Percentiles rank a stretch among this genome's conserved stretches.
phyloP scores from a whole-genome alignment of 2,888 invertebrate species.

The Brassicogethes aeneus region DNA sequence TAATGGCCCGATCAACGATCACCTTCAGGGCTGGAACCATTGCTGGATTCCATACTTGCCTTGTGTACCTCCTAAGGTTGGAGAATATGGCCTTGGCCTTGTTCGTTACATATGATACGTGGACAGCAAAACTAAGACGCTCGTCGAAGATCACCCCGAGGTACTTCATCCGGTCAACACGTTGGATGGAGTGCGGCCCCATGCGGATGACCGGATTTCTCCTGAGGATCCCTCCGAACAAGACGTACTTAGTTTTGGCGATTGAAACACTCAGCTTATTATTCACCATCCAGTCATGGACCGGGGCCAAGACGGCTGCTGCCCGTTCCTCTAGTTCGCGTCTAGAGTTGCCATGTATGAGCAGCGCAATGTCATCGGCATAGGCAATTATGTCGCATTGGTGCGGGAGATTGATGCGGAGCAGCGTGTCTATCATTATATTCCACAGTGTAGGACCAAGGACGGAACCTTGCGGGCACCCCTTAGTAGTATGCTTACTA shows the following conservation, averaged over 20 bases:
- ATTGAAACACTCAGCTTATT: slow-evolving; percentile 3
- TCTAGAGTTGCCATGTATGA: slow-evolving; percentile 1
- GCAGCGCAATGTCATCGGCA: slow-evolving; percentile 1
- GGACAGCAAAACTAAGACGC: not conserved
- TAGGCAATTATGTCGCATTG: not conserved
- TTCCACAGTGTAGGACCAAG: slow-evolving; percentile 6
- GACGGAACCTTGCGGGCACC: slow-evolving; percentile 6
- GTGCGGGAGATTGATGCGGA: not conserved
- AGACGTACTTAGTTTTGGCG: slow-evolving; percentile 2
- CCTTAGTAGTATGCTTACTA: too few species aligned
- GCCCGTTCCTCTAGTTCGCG: not conserved
- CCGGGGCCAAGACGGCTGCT: not conserved
- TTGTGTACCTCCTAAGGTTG: not conserved
- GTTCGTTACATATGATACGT: not conserved
- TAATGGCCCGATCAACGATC: slow-evolving; percentile 2
- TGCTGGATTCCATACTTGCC: not conserved
- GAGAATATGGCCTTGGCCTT: slow-evolving; percentile 1
- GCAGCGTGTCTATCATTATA: slow-evolving; percentile 2
- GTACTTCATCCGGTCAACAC: not conserved
- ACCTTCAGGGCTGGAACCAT: slow-evolving; percentile 1
- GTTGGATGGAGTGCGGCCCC: not conserved
- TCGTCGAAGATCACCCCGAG: not conserved
- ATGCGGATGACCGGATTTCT: not conserved
- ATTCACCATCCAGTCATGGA: slow-evolving; percentile 1
- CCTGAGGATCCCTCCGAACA: not conserved